Conservation (phyloP, 2,113 vertebrate species). For the Gallinago jamesoni region DNA sequence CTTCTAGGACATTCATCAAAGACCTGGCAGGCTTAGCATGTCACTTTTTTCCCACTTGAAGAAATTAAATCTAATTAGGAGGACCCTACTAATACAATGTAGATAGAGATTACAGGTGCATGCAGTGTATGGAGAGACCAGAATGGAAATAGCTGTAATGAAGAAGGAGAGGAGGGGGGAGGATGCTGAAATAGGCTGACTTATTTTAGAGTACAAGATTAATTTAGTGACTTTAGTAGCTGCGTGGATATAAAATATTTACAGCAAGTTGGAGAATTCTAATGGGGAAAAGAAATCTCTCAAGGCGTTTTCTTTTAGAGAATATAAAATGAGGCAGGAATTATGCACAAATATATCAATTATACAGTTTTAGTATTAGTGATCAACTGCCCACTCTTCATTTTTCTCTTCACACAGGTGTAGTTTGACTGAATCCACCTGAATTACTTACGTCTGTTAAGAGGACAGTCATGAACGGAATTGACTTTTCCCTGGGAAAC, state of each 20-base stretch:
- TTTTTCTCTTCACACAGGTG: not conserved
- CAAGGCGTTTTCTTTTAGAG: not conserved
- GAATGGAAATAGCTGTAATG: conserved; percentile 10
- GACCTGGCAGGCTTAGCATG: conserved; percentile 7
- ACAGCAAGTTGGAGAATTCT: not conserved
- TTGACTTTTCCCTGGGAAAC: not conserved
- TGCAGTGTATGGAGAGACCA: not conserved
- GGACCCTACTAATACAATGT: not conserved
- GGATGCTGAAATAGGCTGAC: not conserved
- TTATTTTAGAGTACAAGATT: not conserved
- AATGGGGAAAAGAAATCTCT: not conserved
- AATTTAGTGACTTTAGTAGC: not conserved
- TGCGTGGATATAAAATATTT: conserved; percentile 6
- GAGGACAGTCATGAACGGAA: not conserved
- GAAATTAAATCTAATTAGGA: conserved; percentile 45
- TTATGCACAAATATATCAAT: not conserved
- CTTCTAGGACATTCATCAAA: conserved; percentile 19
- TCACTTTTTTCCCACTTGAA: conserved; percentile 11
- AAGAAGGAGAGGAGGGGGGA: not conserved
- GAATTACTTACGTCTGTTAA: not conserved
- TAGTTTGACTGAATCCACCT: not conserved
- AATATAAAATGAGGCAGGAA: not conserved
- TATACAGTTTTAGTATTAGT: not conserved
- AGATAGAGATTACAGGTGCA: conserved; percentile 1
- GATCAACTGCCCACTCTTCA: not conserved